Base-by-base conservation (phyloP, 2,888 invertebrate genomes). In the Nematopogon swammerdamellus region DNA sequence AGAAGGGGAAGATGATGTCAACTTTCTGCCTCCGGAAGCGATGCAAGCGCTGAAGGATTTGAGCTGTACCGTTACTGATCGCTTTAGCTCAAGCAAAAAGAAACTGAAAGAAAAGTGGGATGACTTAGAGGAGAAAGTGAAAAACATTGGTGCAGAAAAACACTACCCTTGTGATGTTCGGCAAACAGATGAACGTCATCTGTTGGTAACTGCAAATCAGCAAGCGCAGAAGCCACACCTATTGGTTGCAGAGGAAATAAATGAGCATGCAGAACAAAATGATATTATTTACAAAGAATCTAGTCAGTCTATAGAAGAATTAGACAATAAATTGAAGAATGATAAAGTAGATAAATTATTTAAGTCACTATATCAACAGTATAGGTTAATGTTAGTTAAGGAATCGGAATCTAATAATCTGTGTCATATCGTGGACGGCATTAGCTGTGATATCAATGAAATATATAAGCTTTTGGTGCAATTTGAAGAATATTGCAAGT, bases 31-130 rank as follows among this genome's bases (percentile, higher is more conserved):
- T 14, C 75, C 79, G 6, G 81, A 81, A 56, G 65, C 80, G 0
- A 61, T 81, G 52, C 81, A 82, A 58, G 73, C 81, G 10, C 61
- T 83, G 3, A 81, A 81, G 66, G 82, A 79, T 46, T 60, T 82
- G 8, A 69, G 80, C 46, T 60, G 68, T 1, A 71, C 75, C 19
- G 70, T 83, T n/a, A 72, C 82, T 0, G 82, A 73, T 50, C 83
- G 80, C 63, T 60, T 83, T 5, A 79, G 62, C 55, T 71, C 72
- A 6, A 76, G 82, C 54, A 83, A 81, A 53, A 82, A 77, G 58
- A 72, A 72, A 25, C 62, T 83, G 20, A 82, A 72, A 63, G 80
- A 83, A 55, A 83, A 81, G 62, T 82, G 82, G 80, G 80, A 73
- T 18, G 73, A 68, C 49, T 70, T 81, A 45, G 82, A 80, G 63